Conservation (phyloP, 2,888 invertebrate species). For the Andrena flavipes region DNA sequence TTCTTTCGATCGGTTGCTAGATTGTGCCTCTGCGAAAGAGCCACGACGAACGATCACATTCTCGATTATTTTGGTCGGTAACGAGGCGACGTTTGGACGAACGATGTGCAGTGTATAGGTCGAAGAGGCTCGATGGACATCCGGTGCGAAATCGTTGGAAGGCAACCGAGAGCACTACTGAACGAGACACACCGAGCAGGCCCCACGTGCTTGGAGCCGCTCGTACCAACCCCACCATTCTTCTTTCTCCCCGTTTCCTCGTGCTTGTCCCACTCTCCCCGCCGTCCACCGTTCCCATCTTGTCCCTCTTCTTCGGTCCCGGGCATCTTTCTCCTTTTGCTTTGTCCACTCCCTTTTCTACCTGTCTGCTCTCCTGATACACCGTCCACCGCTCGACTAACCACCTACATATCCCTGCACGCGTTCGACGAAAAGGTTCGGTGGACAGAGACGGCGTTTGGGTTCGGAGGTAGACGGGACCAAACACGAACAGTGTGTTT, state of each 20-base stretch:
- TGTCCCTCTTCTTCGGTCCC: conserved; percentile 48
- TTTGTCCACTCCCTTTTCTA: conserved; percentile 52
- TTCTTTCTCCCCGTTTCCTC: conserved; percentile 63
- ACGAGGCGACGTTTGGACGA: conserved; percentile 7
- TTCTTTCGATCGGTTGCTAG: conserved; percentile 3
- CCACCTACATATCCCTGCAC: conserved; percentile 71
- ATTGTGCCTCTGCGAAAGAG: not conserved
- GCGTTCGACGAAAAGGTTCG: conserved; percentile 44
- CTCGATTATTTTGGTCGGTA: conserved; percentile 36
- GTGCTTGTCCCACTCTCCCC: conserved; percentile 59
- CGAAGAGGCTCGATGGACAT: conserved; percentile 56
- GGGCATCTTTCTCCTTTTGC: conserved; percentile 59
- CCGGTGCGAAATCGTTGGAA: conserved; percentile 78
- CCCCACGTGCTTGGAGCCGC: conserved; percentile 81
- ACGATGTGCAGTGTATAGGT: conserved; percentile 3
- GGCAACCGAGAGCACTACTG: conserved; percentile 81
- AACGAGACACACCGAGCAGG: conserved; percentile 74
- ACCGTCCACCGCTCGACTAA: conserved; percentile 60
- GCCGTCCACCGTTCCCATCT: conserved; percentile 44
- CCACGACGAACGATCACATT: conserved; percentile 52
- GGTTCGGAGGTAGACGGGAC: conserved; percentile 22
- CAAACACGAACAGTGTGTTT: conserved; percentile 24
- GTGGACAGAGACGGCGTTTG: conserved; percentile 28
- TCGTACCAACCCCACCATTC: conserved; percentile 77
- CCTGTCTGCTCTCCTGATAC: conserved; percentile 70